phyloP scores from a whole-genome alignment of 2,888 invertebrate species.

The Osmoderma eremita region DNA sequence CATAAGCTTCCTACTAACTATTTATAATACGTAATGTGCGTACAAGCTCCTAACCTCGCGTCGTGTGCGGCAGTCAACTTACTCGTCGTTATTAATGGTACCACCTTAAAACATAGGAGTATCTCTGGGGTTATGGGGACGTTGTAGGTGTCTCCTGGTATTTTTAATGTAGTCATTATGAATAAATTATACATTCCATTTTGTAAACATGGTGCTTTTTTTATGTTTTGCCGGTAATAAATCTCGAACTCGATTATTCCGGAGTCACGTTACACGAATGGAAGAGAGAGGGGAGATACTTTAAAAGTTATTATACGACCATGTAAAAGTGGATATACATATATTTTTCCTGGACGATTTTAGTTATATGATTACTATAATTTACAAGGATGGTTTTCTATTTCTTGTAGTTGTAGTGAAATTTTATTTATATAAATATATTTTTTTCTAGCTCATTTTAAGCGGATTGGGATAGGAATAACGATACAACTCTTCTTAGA shows the following conservation, averaged over 20 bases:
- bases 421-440: slow-evolving; percentile 22
- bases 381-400: slow-evolving; percentile 12
- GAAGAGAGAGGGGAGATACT: slow-evolving; percentile 23
- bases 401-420: slow-evolving; percentile 17
- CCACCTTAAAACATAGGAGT: slow-evolving; percentile 39
- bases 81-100: slow-evolving; percentile 36
- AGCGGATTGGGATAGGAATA: too few species aligned
- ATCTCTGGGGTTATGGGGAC: slow-evolving; percentile 29
- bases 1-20: too few species aligned
- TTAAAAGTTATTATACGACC: slow-evolving; percentile 32
- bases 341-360: slow-evolving; percentile 26
- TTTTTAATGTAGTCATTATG: slow-evolving; percentile 45
- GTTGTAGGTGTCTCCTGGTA: slow-evolving; percentile 43
- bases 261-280: slow-evolving; percentile 10
- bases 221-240: slow-evolving; percentile 41
- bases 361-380: slow-evolving; percentile 17
- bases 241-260: slow-evolving; percentile 33
- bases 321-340: slow-evolving; percentile 25
- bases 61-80: slow-evolving; percentile 33
- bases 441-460: neutral
- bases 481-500: too few species aligned
- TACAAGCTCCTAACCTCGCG: slow-evolving; percentile 6
- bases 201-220: slow-evolving; percentile 42
- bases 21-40: too few species aligned
- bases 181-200: slow-evolving; percentile 42